Conservation (phyloP, 2,888 invertebrate genomes). For the Eupeodes luniger region DNA sequence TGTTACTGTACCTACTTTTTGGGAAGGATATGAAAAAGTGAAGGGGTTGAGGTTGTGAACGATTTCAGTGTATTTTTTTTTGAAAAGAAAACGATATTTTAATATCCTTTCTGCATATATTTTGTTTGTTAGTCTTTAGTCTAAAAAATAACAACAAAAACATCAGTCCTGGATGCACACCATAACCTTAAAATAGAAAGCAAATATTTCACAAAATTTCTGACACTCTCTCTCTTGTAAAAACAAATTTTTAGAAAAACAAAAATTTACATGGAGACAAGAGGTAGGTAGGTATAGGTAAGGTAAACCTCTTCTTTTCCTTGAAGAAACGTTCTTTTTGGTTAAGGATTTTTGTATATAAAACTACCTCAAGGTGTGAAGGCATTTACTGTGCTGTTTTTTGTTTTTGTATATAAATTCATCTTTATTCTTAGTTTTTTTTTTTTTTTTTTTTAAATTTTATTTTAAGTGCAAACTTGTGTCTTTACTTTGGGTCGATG, state of each 20-base stretch:
- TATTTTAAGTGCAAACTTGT: slow-evolving; percentile 47
- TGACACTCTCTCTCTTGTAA: slow-evolving; percentile 40
- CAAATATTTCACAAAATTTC: slow-evolving; percentile 72
- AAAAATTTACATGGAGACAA: slow-evolving; percentile 8
- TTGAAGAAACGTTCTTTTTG: slow-evolving; percentile 18
- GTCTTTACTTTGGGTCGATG: slow-evolving; percentile 49
- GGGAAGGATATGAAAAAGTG: neutral
- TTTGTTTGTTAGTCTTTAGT: slow-evolving; percentile 61
- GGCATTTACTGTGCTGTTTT: slow-evolving; percentile 33
- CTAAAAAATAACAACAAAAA: slow-evolving; percentile 46
- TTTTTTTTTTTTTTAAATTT: neutral
- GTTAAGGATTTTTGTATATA: slow-evolving; percentile 24
- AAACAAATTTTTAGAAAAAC: neutral
- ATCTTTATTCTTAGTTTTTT: neutral
- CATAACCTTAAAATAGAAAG: slow-evolving; percentile 36
- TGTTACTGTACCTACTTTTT: no score
- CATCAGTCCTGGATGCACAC: neutral
- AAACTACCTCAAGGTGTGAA: slow-evolving; percentile 70
- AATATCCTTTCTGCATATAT: slow-evolving; percentile 69
- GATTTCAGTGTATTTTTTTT: slow-evolving; percentile 16
- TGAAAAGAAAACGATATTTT: slow-evolving; percentile 69
- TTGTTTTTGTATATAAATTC: neutral
- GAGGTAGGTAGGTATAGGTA: neutral
- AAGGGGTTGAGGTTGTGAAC: neutral
- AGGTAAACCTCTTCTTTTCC: neutral